phyloP scores from a whole-genome alignment of 1,140 invertebrate species.

The Conus betulinus region DNA sequence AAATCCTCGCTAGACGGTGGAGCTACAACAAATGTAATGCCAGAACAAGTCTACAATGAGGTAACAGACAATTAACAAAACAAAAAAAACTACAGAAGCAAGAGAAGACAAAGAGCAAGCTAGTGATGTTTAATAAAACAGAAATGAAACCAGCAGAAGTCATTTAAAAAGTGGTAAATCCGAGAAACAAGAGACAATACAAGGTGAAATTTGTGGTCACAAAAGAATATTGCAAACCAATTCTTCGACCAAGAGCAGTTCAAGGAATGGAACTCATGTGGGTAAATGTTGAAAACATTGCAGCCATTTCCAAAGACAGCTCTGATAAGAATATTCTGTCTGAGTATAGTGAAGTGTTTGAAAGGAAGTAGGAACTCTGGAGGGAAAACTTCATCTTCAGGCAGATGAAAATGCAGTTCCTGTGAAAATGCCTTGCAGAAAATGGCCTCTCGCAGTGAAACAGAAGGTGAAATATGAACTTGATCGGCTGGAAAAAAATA shows the following conservation, averaged over 20 bases:
- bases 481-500: conserved; percentile 34
- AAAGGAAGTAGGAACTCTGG: not conserved
- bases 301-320: not conserved
- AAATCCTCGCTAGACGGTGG: not conserved
- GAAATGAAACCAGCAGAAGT: not conserved
- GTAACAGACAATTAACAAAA: not conserved
- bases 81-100: not conserved
- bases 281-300: not conserved
- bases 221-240: not conserved
- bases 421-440: too few relatives aligned
- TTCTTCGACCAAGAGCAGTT: not conserved
- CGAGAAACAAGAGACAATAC: not conserved
- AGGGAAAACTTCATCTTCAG: too few relatives aligned
- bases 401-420: too few relatives aligned
- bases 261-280: not conserved
- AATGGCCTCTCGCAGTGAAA: too few relatives aligned
- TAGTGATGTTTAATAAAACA: not conserved
- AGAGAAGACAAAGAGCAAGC: not conserved
- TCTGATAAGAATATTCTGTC: not conserved
- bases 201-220: not conserved
- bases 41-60: not conserved
- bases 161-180: not conserved
- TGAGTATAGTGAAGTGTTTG: not conserved
- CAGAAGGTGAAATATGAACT: conserved; percentile 51
- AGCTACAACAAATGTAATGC: conserved; percentile 3